Evolutionary conservation across 2,888 invertebrate species (phyloP).

Genomic region (Parnassius glacialis): DNA sequence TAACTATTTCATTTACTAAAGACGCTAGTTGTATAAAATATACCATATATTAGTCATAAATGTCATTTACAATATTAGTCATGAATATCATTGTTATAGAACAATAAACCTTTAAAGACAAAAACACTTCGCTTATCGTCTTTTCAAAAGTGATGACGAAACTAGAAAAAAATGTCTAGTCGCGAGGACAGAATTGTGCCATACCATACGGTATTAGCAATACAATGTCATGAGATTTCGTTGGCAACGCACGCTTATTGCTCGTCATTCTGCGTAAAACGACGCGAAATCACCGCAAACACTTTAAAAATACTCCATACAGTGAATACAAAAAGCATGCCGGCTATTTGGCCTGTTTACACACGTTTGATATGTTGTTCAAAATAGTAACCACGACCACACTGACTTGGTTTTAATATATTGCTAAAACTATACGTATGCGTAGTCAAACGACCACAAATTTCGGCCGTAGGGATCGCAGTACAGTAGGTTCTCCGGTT

Average conservation of each 20-base stretch:
- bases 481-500: too few relatives aligned
- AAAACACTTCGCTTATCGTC: conserved; percentile 20
- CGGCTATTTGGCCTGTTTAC: conserved; percentile 49
- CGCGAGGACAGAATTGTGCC: conserved; percentile 42
- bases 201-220: conserved; percentile 44
- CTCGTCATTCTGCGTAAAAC: conserved; percentile 15
- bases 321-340: conserved; percentile 41
- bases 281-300: conserved; percentile 33
- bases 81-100: not conserved
- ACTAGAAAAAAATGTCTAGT: conserved; percentile 52
- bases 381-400: conserved; percentile 23
- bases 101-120: conserved; percentile 4
- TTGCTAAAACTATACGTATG: too few relatives aligned
- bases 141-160: conserved; percentile 44
- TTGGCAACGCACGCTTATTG: conserved; percentile 29
- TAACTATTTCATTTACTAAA: not conserved
- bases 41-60: not conserved
- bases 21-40: not conserved
- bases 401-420: conserved; percentile 4
- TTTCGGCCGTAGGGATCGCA: too few relatives aligned
- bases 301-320: conserved; percentile 54
- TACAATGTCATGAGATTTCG: conserved; percentile 73
- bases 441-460: too few relatives aligned
- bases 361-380: conserved; percentile 37
- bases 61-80: not conserved